phyloP scores from a whole-genome alignment of 92 coral and sea anemone genomes.

The Umimayanthus kanabou region DNA sequence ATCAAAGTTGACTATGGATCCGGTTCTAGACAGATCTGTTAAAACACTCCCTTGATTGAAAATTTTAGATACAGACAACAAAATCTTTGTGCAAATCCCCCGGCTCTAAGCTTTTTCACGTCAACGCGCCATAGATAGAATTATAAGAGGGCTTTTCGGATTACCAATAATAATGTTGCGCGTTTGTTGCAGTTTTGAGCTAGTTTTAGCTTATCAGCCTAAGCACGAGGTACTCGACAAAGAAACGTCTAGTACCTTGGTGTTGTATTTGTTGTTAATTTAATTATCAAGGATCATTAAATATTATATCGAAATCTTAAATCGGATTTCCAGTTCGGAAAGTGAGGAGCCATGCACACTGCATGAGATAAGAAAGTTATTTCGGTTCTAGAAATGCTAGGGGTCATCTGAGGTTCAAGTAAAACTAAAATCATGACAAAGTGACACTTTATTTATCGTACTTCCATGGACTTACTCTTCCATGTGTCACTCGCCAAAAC shows the following conservation, averaged over 20 bases:
- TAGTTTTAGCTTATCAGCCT: background rate
- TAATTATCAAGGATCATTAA: background rate
- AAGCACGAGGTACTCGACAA: conserved; percentile 8
- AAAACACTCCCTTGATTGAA: background rate
- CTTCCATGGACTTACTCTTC: too few species aligned
- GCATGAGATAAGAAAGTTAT: background rate
- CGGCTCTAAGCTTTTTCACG: background rate
- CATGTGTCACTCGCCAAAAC: too few species aligned
- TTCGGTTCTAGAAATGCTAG: background rate
- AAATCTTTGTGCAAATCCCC: background rate
- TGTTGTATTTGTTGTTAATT: background rate
- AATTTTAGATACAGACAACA: background rate
- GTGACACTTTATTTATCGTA: too few species aligned
- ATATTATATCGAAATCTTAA: background rate
- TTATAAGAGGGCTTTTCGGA: background rate
- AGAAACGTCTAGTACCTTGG: background rate
- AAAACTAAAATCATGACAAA: too few species aligned
- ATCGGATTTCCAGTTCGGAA: background rate
- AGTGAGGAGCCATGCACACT: background rate
- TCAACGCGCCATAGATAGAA: background rate
- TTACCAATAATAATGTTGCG: background rate
- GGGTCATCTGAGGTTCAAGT: background rate
- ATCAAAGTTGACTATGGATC: background rate
- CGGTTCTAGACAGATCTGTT: background rate
- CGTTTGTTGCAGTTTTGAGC: background rate